These are phyloP conservation scores for Micromesistius poutassou DNA, from an alignment of 2,797 vertebrate species.

Conservation along the genomic window DNA sequence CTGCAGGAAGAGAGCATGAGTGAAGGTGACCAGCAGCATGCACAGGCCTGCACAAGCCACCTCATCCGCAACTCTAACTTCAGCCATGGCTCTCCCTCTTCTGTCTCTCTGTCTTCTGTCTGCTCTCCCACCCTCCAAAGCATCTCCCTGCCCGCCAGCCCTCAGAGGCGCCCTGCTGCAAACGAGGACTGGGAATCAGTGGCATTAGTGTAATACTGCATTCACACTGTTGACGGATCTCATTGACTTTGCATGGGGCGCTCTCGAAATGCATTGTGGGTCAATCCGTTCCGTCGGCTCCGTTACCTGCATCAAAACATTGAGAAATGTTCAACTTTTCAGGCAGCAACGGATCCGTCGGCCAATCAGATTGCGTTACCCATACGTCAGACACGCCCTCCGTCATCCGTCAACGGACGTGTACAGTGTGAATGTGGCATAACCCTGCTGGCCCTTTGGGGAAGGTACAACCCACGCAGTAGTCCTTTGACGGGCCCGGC, in stretches of 20 bases:
- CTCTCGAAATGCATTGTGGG: no score
- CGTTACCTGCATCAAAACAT: no score
- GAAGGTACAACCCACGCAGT: not conserved
- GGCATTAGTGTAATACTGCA: constrained; percentile 47
- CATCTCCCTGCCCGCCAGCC: constrained; percentile 31
- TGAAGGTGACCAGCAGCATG: not conserved
- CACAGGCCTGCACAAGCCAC: constrained; percentile 42
- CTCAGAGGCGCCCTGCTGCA: constrained; percentile 38
- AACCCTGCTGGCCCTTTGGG: constrained; percentile 31
- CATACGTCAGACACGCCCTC: no score
- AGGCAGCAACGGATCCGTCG: no score
- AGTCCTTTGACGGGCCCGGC: not conserved
- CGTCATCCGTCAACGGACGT: no score
- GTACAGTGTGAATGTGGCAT: no score
- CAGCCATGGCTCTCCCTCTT: constrained; percentile 31
- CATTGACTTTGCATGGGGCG: no score
- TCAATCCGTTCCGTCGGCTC: no score
- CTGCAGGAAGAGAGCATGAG: not conserved
- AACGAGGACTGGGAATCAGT: constrained; percentile 56
- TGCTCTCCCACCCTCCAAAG: constrained; percentile 48
- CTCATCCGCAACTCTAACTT: constrained; percentile 49
- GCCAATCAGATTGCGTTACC: no score
- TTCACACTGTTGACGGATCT: no score
- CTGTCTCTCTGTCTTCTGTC: constrained; percentile 33
- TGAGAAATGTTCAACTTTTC: no score